Evolutionary conservation across 2,888 invertebrate genomes (phyloP), one percentile per base, ranked within the genome.

Genomic region (Anoplius nigerrimus): DNA sequence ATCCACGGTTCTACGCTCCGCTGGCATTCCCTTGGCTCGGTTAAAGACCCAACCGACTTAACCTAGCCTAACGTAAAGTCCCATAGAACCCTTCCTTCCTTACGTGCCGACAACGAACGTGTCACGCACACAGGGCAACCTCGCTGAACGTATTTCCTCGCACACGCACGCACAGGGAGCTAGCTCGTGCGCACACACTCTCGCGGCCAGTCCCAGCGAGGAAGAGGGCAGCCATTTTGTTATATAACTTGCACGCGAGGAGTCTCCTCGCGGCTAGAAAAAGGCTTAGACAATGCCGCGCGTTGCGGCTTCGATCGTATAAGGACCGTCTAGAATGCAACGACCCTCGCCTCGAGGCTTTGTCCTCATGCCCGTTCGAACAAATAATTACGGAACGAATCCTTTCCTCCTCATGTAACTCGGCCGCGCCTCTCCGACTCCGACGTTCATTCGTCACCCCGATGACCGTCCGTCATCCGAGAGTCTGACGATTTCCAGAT

Each of bases 191-290:
- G 22, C 24, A 43, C 56, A 6, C 18, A 54, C 54, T 42, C 20
- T 48, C 45, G 18, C 22, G 27, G 53, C 22, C 20, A n/a, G 55
- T 55, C 27, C 61, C 34, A 34, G 11, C 34, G 62, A 48, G 58
- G 66, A 72, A 66, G 65, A 62, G 62, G 51, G 62, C 75, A 55
- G 74, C 75, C 79, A 82, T 83, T 82, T 82, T 81, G 78, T 82
- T 82, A 82, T 82, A 82, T 82, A 82, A 83, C 83, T 81, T 70
- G 78, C 76, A 70, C 75, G 75, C 75, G 69, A 72, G 60, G 62
- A 67, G 62, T 6, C 69, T 74, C 71, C 62, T 66, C 67, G 60
- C 55, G 61, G 43, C 62, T 68, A 67, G 73, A 81, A 82, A 81
- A 81, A 79, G 56, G 59, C 68, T 62, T 69, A 76, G 78, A 82